phyloP scores from a whole-genome alignment of 2,113 vertebrate genomes.

The Gopherus evgoodei region DNA sequence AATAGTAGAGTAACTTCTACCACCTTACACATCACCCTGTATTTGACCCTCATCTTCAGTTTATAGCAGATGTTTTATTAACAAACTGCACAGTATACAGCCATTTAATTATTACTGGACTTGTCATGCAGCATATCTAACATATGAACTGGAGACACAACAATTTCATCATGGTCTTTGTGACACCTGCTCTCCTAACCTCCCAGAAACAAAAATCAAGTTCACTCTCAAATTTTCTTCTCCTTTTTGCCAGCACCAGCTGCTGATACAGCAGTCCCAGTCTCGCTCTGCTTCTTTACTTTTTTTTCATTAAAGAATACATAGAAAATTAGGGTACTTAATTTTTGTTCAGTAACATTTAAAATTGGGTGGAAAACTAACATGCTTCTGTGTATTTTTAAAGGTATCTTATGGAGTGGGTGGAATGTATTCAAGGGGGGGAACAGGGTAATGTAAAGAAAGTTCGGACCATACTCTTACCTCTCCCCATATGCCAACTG shows the following conservation, averaged over 20 bases:
- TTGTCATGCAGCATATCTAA: not conserved
- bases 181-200: not conserved
- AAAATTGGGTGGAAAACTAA: not conserved
- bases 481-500: conserved; percentile 96
- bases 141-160: not conserved
- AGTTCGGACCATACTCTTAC: conserved; percentile 71
- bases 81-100: not conserved
- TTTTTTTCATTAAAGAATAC: not conserved
- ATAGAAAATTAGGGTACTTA: not conserved
- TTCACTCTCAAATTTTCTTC: not conserved
- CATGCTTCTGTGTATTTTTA: not conserved
- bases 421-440: not conserved
- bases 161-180: fast-evolving
- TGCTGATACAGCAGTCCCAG: not conserved
- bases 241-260: not conserved
- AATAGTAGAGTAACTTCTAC: not conserved
- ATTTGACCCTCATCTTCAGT: not conserved
- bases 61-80: not conserved
- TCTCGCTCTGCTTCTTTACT: not conserved
- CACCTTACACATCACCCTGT: not conserved
- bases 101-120: not conserved
- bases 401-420: not conserved
- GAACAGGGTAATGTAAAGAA: not conserved
- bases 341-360: not conserved
- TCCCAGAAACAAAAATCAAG: not conserved